Base-by-base conservation (phyloP, 2,888 invertebrate genomes). In the Villa cingulata region DNA sequence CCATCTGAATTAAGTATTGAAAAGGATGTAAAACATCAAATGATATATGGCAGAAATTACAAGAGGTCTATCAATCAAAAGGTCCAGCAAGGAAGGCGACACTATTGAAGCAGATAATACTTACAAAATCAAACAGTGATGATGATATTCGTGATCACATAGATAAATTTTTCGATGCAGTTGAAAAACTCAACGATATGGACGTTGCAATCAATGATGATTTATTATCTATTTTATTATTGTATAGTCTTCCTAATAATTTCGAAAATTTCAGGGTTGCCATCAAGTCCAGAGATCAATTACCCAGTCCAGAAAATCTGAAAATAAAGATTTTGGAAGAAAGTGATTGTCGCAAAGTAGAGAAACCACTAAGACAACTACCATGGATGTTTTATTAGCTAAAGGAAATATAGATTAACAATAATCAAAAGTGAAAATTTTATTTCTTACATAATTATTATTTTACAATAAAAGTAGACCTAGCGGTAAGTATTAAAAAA, bases 1-100 rank as follows among this genome's bases (percentile, higher is more conserved):
- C 44, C 50, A 1, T 27, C 55, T 2, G 60, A 62, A 55, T 43
- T 61, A 14, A 60, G 62, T 40, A 57, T 57, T 49, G 41, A 1
- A 58, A 56, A 40, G 48, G 43, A 10, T 63, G 58, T 46, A 27
- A 48, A 16, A 48, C 43, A 15, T 57, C 64, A 1, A 54, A 54
- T 14, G 60, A 61, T 10, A 51, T 64, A n/a, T 68, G 65, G 66
- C 18, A 52, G 5, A 65, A 57, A 51, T 48, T 67, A 17, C 46
- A 60, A 39, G 18, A 14, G 3, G 59, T 60, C 19, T 61, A 61
- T 43, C 55, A 59, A 47, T 64, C 63, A 16, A 53, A 55, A 29
- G 63, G 63, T 6, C 63, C 63, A 0, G 63, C 63, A 6, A 47
- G 60, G 36, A 65, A 66, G 46, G 65, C 64, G 0, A 62, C 60